Evolutionary conservation across 1,140 invertebrate genomes (phyloP), one percentile per base, ranked within the genome.

Genomic region (Bombyx mandarina): DNA sequence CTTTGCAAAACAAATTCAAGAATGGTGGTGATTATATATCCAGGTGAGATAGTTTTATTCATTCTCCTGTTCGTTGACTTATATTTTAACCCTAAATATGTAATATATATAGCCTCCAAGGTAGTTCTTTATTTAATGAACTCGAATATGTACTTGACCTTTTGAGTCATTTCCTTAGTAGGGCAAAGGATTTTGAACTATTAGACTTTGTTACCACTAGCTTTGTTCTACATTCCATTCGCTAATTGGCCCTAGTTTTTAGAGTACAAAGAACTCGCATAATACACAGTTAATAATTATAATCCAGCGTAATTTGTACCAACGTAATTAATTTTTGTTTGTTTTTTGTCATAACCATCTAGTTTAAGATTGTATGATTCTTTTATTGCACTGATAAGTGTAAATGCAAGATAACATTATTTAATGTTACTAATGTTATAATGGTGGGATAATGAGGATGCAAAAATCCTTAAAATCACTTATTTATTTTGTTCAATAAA

Each of bases 1-100:
- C 89, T 73, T 83, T 89, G 70, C 85, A 88, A 65, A 86, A 88
- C 60, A 86, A 86, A 80, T 78, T 73, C 61, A 86, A 82, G 71
- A 83, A 83, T 79, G 81, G 81, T 65, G 72, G 67, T 54, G 84
- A 87, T 63, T 87, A 73, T 68, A 54, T 85, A 42, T 66, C 82
- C 58, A 84, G 79, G 83, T 86, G 72, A 63, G 7, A 46, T 43
- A 26, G 60, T 58, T 58, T 59, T 12, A 52, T 43, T 49, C 52
- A 50, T 57, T 42, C 52, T 5, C 4, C 26, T 35, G 26, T 35
- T 35, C 4, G 52, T 50, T 3, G 8, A 48, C 10, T 9, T 44
- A 7, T 46, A 57, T 54, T 46, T 51, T 8, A 18, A 53, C 8
- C 7, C 3, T 10, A 35, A 45, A 9, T 8, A 22, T 56, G n/a